phyloP scores from a whole-genome alignment of 2,888 invertebrate species.

The Tromatobia lineatoria region DNA sequence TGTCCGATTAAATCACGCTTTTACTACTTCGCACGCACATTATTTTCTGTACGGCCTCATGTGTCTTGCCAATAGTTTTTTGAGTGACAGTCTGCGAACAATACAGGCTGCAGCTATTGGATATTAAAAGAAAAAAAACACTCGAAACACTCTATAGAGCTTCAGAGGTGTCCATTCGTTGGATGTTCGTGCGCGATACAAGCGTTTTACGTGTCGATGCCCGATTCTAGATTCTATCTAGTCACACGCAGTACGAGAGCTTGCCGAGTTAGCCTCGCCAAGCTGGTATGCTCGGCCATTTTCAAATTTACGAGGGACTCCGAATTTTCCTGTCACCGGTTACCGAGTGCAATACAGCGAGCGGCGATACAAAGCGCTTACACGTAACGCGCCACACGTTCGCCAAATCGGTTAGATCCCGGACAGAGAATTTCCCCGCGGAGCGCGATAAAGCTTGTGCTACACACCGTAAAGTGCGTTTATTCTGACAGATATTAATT shows the following conservation, averaged over 20 bases:
- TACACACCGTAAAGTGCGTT: constrained; percentile 35
- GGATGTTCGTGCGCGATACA: constrained; percentile 27
- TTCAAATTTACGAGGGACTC: constrained; percentile 64
- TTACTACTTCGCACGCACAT: constrained; percentile 44
- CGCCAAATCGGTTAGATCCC: background rate
- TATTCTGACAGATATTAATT: constrained; percentile 59
- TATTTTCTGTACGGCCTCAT: background rate
- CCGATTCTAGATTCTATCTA: constrained; percentile 59
- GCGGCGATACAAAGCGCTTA: constrained; percentile 7
- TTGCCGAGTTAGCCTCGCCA: constrained; percentile 32
- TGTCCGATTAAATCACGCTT: constrained; percentile 49
- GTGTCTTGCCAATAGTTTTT: background rate
- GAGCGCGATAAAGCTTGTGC: constrained; percentile 27
- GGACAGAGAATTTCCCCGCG: background rate
- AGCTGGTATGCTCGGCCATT: constrained; percentile 57
- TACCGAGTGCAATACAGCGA: constrained; percentile 30
- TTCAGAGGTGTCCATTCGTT: constrained; percentile 42
- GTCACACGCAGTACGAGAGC: constrained; percentile 31
- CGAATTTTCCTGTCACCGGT: constrained; percentile 67
- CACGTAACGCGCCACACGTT: constrained; percentile 1
- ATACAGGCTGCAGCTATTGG: background rate
- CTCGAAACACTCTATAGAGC: constrained; percentile 8
- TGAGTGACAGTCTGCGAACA: background rate
- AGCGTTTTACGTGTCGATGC: constrained; percentile 48
- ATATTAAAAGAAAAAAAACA: constrained; percentile 1